Evolutionary conservation across 2,888 invertebrate genomes (phyloP).

Genomic region (Sinohyriopsis cumingii): DNA sequence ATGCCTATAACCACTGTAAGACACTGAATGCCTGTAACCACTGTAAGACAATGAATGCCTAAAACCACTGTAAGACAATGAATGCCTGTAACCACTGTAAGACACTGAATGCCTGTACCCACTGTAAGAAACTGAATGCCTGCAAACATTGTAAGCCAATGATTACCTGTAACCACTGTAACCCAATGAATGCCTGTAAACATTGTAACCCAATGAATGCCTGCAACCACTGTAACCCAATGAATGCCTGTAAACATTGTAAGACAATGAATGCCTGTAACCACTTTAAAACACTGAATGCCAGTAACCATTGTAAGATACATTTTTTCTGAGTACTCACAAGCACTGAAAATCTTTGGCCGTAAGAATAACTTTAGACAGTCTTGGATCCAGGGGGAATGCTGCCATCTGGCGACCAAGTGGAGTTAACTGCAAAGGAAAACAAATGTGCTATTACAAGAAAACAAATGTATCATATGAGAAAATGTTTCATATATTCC

Average conservation of each 20-base stretch:
- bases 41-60: not conserved
- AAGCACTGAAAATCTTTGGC: conserved; percentile 81
- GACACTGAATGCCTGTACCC: no score
- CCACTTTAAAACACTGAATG: not conserved
- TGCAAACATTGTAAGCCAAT: no score
- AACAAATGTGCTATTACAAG: not conserved
- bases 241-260: no score
- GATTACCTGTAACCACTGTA: no score
- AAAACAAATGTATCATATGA: no score
- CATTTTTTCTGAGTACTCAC: conserved; percentile 61
- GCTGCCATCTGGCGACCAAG: conserved; percentile 89
- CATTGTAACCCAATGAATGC: no score
- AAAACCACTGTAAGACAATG: not conserved
- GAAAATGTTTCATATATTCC: no score
- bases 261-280: no score
- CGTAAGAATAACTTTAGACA: conserved; percentile 85
- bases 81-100: not conserved
- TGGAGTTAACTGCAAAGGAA: conserved; percentile 78
- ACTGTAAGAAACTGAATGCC: not conserved
- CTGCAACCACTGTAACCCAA: no score
- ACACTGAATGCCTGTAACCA: no score
- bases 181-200: no score
- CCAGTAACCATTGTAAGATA: not conserved
- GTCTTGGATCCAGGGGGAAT: conserved; percentile 93
- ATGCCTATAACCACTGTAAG: no score